Evolutionary conservation across 2,888 invertebrate species (phyloP).

Genomic region (Drosophila quinaria): DNA sequence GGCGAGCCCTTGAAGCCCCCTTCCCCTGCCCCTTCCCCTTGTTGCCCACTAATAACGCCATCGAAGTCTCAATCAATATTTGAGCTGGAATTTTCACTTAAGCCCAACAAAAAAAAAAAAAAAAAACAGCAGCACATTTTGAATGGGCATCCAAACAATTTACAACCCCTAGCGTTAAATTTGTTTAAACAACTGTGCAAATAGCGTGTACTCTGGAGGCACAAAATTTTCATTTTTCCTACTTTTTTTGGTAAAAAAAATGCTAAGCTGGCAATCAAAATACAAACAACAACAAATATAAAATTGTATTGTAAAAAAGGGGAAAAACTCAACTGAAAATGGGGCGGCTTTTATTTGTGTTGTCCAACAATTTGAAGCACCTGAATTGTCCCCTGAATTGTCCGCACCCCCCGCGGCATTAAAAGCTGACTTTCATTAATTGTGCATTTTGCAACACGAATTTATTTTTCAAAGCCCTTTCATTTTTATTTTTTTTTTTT

Average conservation of each 20-base stretch:
- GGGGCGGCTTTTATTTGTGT: slow-evolving; percentile 41
- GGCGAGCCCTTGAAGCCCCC: too few species aligned
- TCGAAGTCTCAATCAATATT: slow-evolving; percentile 65
- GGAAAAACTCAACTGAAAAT: slow-evolving; percentile 34
- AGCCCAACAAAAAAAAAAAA: slow-evolving; percentile 19
- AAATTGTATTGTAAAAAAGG: slow-evolving; percentile 6
- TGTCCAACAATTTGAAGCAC: slow-evolving; percentile 37
- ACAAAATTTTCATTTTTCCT: slow-evolving; percentile 34
- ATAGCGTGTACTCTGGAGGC: slow-evolving; percentile 38
- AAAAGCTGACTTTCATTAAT: slow-evolving; percentile 47
- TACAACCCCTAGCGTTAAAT: slow-evolving; percentile 65
- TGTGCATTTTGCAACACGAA: slow-evolving; percentile 53
- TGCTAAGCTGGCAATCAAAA: slow-evolving; percentile 68
- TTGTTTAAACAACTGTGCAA: slow-evolving; percentile 76
- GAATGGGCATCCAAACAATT: slow-evolving; percentile 23
- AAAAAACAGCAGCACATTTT: slow-evolving; percentile 38
- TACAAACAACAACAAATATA: slow-evolving; percentile 50
- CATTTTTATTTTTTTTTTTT: slow-evolving; percentile 8
- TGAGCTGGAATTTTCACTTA: slow-evolving; percentile 67
- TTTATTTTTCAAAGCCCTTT: slow-evolving; percentile 9
- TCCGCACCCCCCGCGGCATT: slow-evolving; percentile 23
- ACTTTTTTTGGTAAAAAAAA: slow-evolving; percentile 18
- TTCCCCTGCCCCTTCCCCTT: too few species aligned
- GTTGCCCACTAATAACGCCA: slow-evolving; percentile 16
- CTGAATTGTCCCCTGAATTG: slow-evolving; percentile 31